Evolutionary conservation across 2,888 invertebrate species (phyloP).

Genomic region (Bombyx huttoni): DNA sequence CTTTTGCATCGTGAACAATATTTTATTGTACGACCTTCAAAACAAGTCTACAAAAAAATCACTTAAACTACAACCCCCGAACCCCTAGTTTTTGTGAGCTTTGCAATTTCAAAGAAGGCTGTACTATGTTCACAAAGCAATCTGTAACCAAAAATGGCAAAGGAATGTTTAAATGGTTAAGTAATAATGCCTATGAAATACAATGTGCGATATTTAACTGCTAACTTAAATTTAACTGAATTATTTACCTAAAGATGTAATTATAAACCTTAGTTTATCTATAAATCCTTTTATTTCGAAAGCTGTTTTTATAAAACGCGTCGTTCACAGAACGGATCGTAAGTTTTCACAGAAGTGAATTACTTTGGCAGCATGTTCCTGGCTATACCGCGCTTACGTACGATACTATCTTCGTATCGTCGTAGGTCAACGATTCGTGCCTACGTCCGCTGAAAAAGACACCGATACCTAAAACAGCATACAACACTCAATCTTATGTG

Average conservation of each 20-base stretch:
- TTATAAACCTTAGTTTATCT: slow-evolving; percentile 54
- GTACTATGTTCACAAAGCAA: slow-evolving; percentile 35
- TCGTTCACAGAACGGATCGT: slow-evolving; percentile 70
- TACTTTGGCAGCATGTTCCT: slow-evolving; percentile 68
- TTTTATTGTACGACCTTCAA: slow-evolving; percentile 14
- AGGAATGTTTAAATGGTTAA: slow-evolving; percentile 71
- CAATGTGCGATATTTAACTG: slow-evolving; percentile 65
- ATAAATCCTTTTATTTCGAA: slow-evolving; percentile 60
- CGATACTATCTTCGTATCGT: slow-evolving; percentile 21
- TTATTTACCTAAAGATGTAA: slow-evolving; percentile 59
- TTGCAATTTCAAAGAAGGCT: not conserved
- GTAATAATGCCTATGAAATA: slow-evolving; percentile 70
- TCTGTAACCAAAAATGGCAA: slow-evolving; percentile 59
- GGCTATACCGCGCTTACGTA: slow-evolving; percentile 38
- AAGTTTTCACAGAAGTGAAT: slow-evolving; percentile 64
- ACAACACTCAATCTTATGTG: slow-evolving; percentile 42
- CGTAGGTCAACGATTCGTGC: slow-evolving; percentile 42
- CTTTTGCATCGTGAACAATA: slow-evolving; percentile 43
- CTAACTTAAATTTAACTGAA: slow-evolving; percentile 72
- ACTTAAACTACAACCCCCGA: not conserved
- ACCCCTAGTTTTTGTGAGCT: not conserved
- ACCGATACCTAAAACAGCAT: slow-evolving; percentile 55
- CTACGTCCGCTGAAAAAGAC: slow-evolving; percentile 50
- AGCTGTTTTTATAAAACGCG: slow-evolving; percentile 56
- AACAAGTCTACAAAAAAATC: slow-evolving; percentile 7